phyloP scores from a whole-genome alignment of 2,113 vertebrate genomes.

The Cairina moschata region DNA sequence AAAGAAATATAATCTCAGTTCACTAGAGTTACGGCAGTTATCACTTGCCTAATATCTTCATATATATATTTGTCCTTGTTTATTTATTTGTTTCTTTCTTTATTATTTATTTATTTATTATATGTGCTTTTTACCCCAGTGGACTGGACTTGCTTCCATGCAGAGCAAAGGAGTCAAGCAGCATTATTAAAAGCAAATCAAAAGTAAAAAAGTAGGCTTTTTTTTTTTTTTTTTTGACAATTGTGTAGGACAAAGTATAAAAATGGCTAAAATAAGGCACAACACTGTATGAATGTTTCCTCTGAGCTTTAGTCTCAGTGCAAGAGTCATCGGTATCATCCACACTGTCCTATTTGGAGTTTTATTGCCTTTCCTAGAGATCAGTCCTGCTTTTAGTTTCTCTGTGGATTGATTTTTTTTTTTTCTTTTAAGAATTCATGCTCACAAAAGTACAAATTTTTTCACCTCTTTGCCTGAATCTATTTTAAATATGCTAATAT shows the following conservation, averaged over 20 bases:
- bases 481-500: neutral
- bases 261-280: neutral
- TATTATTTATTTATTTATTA: neutral
- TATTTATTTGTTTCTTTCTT: neutral
- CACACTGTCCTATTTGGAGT: neutral
- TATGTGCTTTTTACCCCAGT: neutral
- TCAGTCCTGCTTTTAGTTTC: neutral
- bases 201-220: neutral
- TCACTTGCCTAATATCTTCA: neutral
- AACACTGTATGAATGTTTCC: neutral
- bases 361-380: neutral
- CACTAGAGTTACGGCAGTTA: conserved; percentile 40
- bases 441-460: neutral
- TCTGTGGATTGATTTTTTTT: neutral
- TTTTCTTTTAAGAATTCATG: neutral
- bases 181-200: neutral
- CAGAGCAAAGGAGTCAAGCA: neutral
- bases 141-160: neutral
- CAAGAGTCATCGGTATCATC: neutral
- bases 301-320: neutral
- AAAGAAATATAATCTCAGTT: neutral
- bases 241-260: neutral
- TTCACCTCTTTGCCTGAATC: neutral
- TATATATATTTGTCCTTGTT: too few species aligned
- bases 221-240: neutral